Conservation (phyloP, 2,797 vertebrate genomes). For the Hoplostethus mediterraneus region DNA sequence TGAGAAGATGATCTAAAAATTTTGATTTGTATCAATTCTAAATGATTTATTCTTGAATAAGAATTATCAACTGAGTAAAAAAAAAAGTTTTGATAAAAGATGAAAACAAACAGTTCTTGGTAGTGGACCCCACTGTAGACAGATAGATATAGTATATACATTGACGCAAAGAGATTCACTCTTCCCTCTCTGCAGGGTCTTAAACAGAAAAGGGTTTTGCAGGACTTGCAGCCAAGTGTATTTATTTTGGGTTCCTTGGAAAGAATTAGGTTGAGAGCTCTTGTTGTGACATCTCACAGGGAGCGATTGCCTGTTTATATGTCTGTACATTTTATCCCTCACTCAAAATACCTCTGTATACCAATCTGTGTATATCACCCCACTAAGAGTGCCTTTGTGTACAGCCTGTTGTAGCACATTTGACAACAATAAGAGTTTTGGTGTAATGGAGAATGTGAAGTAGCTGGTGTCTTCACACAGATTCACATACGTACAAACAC, state of each 20-base stretch:
- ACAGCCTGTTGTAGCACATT: constrained; percentile 22
- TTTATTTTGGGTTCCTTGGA: neutral
- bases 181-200: no score
- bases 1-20: no score
- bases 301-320: neutral
- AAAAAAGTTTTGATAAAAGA: no score
- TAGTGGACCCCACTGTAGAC: no score
- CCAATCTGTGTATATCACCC: neutral
- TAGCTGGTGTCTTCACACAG: constrained; percentile 18
- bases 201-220: no score
- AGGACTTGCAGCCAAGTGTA: neutral
- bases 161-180: neutral
- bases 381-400: constrained; percentile 2
- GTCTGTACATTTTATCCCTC: neutral
- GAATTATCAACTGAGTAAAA: no score
- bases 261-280: neutral
- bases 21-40: neutral
- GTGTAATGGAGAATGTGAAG: constrained; percentile 7
- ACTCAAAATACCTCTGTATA: neutral
- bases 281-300: neutral
- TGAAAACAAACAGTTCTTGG: neutral
- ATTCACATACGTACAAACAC: constrained; percentile 26
- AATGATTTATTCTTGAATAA: no score
- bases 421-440: constrained; percentile 9
- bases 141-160: neutral